phyloP scores from a whole-genome alignment of 23 tunicate genomes.

The Trididemnum clinides region DNA sequence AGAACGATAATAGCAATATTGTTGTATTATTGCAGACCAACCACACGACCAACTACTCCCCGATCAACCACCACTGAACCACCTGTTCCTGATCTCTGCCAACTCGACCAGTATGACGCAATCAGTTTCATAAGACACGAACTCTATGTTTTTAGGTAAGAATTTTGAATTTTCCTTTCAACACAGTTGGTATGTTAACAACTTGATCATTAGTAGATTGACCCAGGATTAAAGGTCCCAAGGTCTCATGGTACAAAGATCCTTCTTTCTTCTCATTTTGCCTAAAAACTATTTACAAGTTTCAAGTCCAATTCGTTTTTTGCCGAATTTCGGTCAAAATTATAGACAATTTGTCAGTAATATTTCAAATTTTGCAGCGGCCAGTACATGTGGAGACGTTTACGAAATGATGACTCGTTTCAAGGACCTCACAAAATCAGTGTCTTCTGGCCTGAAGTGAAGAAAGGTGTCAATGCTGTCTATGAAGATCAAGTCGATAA shows the following conservation, averaged over 20 bases:
- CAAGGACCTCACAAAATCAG: constrained; percentile 64
- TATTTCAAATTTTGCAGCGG: constrained; percentile 31
- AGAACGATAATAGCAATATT: no score
- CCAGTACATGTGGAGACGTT: constrained; percentile 81
- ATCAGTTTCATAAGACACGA: constrained; percentile 70
- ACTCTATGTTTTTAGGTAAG: constrained; percentile 81
- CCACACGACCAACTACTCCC: not conserved
- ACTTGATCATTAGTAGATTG: no score
- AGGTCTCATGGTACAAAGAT: no score
- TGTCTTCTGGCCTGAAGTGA: constrained; percentile 63
- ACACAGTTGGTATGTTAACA: not conserved
- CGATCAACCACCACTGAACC: constrained; percentile 37
- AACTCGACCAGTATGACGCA: constrained; percentile 63
- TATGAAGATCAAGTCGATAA: constrained; percentile 67
- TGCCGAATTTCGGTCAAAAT: no score
- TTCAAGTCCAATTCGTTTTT: no score
- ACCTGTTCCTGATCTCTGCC: constrained; percentile 62
- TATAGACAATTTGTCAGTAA: no score
- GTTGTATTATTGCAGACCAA: no score
- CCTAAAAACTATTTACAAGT: no score
- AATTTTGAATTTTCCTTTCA: not conserved
- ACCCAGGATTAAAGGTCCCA: no score
- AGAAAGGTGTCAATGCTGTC: constrained; percentile 70
- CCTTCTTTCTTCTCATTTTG: no score
- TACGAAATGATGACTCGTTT: not conserved